Evolutionary conservation across 1,140 invertebrate genomes (phyloP).

Genomic region (Scaptomyza graminum): DNA sequence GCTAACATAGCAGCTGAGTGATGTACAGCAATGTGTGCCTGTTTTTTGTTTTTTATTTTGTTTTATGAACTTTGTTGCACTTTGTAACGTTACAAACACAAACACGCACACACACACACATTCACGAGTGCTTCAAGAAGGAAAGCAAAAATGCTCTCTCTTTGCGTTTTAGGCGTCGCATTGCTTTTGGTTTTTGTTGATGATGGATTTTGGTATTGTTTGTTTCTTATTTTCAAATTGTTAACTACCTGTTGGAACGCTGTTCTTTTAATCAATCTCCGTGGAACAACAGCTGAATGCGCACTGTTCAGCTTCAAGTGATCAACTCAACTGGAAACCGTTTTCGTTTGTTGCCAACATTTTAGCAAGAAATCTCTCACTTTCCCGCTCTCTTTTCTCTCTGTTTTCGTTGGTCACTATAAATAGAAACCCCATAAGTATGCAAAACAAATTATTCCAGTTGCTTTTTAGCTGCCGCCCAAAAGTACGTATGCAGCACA

Average conservation of each 20-base stretch:
- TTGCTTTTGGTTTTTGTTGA: slow-evolving; percentile 7
- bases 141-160: slow-evolving; percentile 1
- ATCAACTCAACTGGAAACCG: slow-evolving; percentile 26
- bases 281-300: slow-evolving; percentile 20
- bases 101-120: background rate
- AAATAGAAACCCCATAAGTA: slow-evolving; percentile 4
- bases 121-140: background rate
- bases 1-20: slow-evolving; percentile 8
- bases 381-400: slow-evolving; percentile 12
- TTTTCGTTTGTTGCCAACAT: slow-evolving; percentile 33
- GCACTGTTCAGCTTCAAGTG: slow-evolving; percentile 21
- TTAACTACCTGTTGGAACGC: slow-evolving; percentile 28
- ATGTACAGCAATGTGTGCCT: slow-evolving; percentile 15
- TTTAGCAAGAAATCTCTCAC: background rate
- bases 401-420: background rate
- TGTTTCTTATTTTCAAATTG: slow-evolving; percentile 10
- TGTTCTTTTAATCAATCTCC: background rate
- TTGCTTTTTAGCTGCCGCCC: background rate
- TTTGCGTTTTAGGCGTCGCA: background rate
- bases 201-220: slow-evolving; percentile 6
- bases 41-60: slow-evolving; percentile 13
- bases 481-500: slow-evolving; percentile 25
- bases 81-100: slow-evolving; percentile 38
- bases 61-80: slow-evolving; percentile 25
- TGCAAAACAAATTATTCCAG: background rate